A percentile compares a stretch with the other conserved stretches of the same genome.
Conservation (phyloP, 2,888 invertebrate genomes). For the Hyalella azteca region DNA sequence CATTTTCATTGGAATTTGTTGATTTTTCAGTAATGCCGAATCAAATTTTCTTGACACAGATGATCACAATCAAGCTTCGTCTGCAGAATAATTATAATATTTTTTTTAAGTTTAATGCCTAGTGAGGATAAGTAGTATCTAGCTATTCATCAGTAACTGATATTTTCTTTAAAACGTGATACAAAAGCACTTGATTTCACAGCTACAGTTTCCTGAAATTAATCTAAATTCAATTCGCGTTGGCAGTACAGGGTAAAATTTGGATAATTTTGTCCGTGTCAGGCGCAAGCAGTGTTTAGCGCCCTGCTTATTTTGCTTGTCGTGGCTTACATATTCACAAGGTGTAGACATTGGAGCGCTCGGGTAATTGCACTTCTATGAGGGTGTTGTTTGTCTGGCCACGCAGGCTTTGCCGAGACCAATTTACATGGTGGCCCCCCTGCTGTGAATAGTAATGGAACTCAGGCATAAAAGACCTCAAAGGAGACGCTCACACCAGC, state of each 20-base stretch:
- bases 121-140: no score
- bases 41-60: no score
- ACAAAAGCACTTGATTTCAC: no score
- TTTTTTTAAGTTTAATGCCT: no score
- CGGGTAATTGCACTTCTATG: slow-evolving; percentile 36
- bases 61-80: no score
- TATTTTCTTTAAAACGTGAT: no score
- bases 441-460: slow-evolving; percentile 31
- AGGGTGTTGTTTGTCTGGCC: slow-evolving; percentile 32
- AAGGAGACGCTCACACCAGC: background rate
- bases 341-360: slow-evolving; percentile 29
- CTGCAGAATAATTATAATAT: no score
- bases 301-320: slow-evolving; percentile 9
- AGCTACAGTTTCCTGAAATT: background rate
- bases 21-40: no score
- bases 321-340: slow-evolving; percentile 37
- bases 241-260: background rate
- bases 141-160: no score
- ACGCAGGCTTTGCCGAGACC: background rate
- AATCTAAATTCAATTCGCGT: background rate
- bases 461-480: slow-evolving; percentile 24
- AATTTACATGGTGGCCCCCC: slow-evolving; percentile 16
- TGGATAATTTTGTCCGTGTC: slow-evolving; percentile 30
- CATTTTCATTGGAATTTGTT: no score
- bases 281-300: background rate